phyloP scores from a whole-genome alignment of 64 coral and sea anemone genomes.

The Platygyra sinensis region DNA sequence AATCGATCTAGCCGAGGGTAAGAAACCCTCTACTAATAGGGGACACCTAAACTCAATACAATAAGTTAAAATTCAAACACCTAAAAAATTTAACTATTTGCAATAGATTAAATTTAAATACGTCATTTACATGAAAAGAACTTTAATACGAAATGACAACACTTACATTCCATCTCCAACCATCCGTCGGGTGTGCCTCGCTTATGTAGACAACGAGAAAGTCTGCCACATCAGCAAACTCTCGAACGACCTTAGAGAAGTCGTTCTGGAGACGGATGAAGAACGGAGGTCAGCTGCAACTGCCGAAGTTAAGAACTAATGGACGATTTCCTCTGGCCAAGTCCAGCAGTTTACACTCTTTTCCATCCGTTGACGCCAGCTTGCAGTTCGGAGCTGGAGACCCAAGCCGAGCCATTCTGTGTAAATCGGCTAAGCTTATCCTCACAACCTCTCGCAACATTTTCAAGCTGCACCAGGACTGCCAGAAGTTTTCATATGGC shows the following conservation, averaged over 20 bases:
- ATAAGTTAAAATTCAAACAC: too few relatives aligned
- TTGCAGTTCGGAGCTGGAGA: slow-evolving; percentile 26
- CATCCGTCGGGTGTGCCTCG: slow-evolving; percentile 67
- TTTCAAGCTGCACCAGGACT: slow-evolving; percentile 24
- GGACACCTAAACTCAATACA: too few relatives aligned
- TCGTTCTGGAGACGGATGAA: slow-evolving; percentile 24
- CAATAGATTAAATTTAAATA: too few relatives aligned
- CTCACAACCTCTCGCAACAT: not conserved
- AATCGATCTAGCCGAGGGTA: too few relatives aligned
- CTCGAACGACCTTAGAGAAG: slow-evolving; percentile 41
- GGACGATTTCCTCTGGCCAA: slow-evolving; percentile 44
- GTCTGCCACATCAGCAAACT: slow-evolving; percentile 59
- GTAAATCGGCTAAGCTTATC: not conserved
- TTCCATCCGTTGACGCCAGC: slow-evolving; percentile 26
- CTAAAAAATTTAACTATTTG: too few relatives aligned
- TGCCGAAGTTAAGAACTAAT: slow-evolving; percentile 62
- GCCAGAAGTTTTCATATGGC: slow-evolving; percentile 54
- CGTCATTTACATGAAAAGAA: too few relatives aligned
- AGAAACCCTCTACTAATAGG: too few relatives aligned
- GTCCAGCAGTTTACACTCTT: slow-evolving; percentile 7
- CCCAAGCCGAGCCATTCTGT: slow-evolving; percentile 45
- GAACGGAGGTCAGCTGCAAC: slow-evolving; percentile 65
- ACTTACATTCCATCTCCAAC: slow-evolving; percentile 52
- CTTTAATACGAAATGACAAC: not conserved
- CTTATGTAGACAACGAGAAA: slow-evolving; percentile 57